Conservation (phyloP, 2,113 vertebrate genomes). For the Xenopus tropicalis region UCB_Xtro_10.0 CM004450.2:104033001-104033500, state of each 20-base stretch:
- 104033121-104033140: conserved; percentile 96
- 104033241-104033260: conserved; percentile 65
- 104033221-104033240: conserved; percentile 73
- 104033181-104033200: conserved; percentile 93
- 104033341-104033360: no score
- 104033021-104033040: conserved; percentile 99
- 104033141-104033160: conserved; percentile 95
- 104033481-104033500: no score
- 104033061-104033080: conserved; percentile 99
- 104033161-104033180: conserved; percentile 93
- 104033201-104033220: conserved; percentile 83
- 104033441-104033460: no score
- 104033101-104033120: conserved; percentile 86
- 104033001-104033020: conserved; percentile 90
- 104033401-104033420: no score
- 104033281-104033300: conserved; percentile 45
- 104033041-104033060: conserved; percentile 97
- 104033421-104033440: no score
- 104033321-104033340: no score
- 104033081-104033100: conserved; percentile 91
- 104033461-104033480: no score
- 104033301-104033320: no score
- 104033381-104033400: no score
- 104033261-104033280: conserved; percentile 55
- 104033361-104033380: no score